Base-by-base conservation (phyloP, 1,140 invertebrate genomes). In the Diploscapter pachys region DNA sequence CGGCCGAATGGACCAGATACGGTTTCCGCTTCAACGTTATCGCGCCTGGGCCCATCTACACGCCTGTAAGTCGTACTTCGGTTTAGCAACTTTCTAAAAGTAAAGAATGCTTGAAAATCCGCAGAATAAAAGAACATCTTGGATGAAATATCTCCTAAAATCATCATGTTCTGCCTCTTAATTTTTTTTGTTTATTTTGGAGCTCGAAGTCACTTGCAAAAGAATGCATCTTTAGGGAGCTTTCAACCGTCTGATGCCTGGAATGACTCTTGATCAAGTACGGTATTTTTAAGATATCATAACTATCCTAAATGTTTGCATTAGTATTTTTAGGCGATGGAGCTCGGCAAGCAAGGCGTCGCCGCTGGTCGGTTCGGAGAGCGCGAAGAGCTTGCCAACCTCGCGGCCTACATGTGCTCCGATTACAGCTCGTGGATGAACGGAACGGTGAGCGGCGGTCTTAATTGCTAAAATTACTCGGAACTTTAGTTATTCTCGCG, bases 1-100 rank as follows among this genome's bases (percentile, higher is more conserved):
- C 88, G 4, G 79, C 86, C 57, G 89, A 90, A 81, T 90, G 89
- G 89, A 88, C 87, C 13, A 82, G 86, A 59, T 89, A 90, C 85
- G 89, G 89, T 8, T 87, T 90, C 77, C 85, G 89, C 63, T 88
- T 90, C 76, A 90, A 90, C 81, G 89, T 88, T 74, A 89, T 90
- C 67, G 88, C 89, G 57, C 89, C 89, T 53, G 89, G 89, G 52
- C 88, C 89, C 13, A 88, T 90, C 73, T 81, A 87, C 74, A 90
- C 89, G n/a, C 88, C 89, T 84, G 87, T 87, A 31, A n/a, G 53
- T 5, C n/a, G 48, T 13, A 11, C 13, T 13, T 13, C 57, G 13
- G 57, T 11, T 11, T 59, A 31, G 31, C 31, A 31, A 31, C 31
- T 31, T 31, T 31, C 31, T 31, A 1, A 31, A n/a, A 31, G 31